phyloP scores from a whole-genome alignment of 2,888 invertebrate genomes.

The Nephrotoma flavescens region DNA sequence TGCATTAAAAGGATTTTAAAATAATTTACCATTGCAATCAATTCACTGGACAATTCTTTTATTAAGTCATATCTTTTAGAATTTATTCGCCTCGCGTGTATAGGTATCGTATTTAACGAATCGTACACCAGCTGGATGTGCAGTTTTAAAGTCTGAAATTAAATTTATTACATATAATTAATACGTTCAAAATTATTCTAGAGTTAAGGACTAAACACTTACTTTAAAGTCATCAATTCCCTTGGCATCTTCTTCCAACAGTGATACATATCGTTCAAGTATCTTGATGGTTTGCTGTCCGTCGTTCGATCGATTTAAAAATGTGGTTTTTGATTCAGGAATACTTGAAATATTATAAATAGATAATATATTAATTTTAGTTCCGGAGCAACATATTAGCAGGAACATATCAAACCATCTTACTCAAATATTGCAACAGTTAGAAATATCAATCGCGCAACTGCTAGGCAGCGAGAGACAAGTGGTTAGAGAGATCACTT shows the following conservation, averaged over 20 bases:
- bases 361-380: constrained; percentile 4
- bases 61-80: not conserved
- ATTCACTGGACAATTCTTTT: not conserved
- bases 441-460: too few species aligned
- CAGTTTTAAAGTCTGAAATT: not conserved
- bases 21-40: not conserved
- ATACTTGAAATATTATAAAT: not conserved
- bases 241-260: not conserved
- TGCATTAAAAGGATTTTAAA: not conserved
- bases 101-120: not conserved
- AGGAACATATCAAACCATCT: too few species aligned
- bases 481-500: too few species aligned
- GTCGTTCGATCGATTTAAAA: constrained; percentile 1
- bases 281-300: not conserved
- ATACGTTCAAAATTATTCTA: not conserved
- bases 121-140: not conserved
- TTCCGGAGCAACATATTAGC: not conserved
- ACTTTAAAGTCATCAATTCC: not conserved
- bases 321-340: constrained; percentile 19
- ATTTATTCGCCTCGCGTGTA: not conserved
- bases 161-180: not conserved
- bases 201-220: not conserved
- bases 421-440: too few species aligned
- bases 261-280: not conserved
- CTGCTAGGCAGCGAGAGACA: too few species aligned